A percentile compares a stretch with the other conserved stretches of the same genome.
These are phyloP conservation scores for Bolborhynchus lineola DNA, from an alignment of 2,113 vertebrate species.

Conservation along the genomic window DNA sequence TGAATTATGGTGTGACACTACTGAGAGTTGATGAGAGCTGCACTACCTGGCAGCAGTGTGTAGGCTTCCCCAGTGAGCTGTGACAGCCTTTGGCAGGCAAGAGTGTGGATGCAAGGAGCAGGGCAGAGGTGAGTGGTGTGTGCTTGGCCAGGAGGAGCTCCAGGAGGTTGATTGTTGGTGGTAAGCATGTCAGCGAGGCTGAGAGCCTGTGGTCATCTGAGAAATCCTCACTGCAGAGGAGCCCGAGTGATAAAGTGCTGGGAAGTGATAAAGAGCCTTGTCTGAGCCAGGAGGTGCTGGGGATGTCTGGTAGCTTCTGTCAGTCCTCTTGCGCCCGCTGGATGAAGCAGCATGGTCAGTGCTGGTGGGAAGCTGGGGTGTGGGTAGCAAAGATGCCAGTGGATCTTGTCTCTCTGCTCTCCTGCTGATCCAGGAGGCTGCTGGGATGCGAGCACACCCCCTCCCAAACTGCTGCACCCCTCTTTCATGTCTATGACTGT, in stretches of 20 bases:
- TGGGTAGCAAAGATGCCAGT: not conserved
- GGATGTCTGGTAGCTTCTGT: not conserved
- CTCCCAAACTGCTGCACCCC: not conserved
- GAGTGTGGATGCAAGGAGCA: fast-evolving
- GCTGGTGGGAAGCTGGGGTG: not conserved
- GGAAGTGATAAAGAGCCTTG: not conserved
- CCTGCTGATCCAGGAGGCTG: not conserved
- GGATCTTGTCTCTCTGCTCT: not conserved
- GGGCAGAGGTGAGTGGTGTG: fast-evolving
- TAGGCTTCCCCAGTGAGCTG: not conserved
- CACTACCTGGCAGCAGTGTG: not conserved
- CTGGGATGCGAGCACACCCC: fast-evolving
- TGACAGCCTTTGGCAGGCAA: not conserved
- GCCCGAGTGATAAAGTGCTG: not conserved
- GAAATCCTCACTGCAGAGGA: not conserved
- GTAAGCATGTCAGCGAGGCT: not conserved
- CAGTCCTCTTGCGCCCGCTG: not conserved
- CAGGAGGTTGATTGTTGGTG: fast-evolving
- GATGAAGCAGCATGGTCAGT: fast-evolving
- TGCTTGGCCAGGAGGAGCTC: not conserved
- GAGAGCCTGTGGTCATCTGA: not conserved
- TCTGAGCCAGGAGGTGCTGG: not conserved
- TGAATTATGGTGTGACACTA: not conserved
- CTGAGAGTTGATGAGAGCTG: not conserved
- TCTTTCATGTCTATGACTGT: not conserved